Percentiles rank a stretch among this genome's conserved stretches.
Evolutionary conservation across 2,797 vertebrate species (phyloP).

Genomic region (Scomberomorus guttatus): DNA sequence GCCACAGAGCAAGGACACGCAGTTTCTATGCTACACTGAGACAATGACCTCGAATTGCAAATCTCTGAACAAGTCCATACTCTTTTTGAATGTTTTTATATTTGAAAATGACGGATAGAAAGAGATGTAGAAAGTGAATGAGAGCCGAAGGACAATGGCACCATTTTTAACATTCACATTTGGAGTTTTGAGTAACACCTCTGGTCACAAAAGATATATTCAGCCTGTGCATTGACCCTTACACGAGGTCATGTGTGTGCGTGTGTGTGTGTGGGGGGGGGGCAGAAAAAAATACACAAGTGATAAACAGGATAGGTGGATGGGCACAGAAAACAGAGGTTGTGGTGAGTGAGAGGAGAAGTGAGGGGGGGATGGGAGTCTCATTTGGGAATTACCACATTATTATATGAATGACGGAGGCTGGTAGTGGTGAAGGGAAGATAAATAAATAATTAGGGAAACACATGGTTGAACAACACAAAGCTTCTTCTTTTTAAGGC

Average conservation of each 20-base stretch:
- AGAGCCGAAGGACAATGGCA: slow-evolving; percentile 33
- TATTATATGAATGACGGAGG: slow-evolving; percentile 73
- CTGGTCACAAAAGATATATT: slow-evolving; percentile 38
- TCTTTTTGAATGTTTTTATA: slow-evolving; percentile 38
- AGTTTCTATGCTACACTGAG: slow-evolving; percentile 43
- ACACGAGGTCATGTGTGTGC: slow-evolving; percentile 18
- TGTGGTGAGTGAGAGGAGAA: slow-evolving; percentile 27
- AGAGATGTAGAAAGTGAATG: neutral
- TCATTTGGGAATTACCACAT: slow-evolving; percentile 80
- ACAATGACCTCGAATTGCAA: slow-evolving; percentile 42
- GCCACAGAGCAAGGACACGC: slow-evolving; percentile 55
- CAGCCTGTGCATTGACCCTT: slow-evolving; percentile 38
- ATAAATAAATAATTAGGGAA: slow-evolving; percentile 82
- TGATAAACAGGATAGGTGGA: slow-evolving; percentile 46
- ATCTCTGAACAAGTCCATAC: slow-evolving; percentile 15
- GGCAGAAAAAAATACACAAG: slow-evolving; percentile 33
- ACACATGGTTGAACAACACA: slow-evolving; percentile 45
- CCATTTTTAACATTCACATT: slow-evolving; percentile 40
- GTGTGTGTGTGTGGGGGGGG: slow-evolving; percentile 19
- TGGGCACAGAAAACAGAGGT: slow-evolving; percentile 11
- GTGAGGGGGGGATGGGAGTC: slow-evolving; percentile 62
- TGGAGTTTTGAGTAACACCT: slow-evolving; percentile 34
- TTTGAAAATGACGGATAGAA: slow-evolving; percentile 17
- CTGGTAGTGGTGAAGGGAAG: slow-evolving; percentile 59
- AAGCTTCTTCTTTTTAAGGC: slow-evolving; percentile 41